Evolutionary conservation across 1,140 invertebrate genomes (phyloP).

Genomic region (Atta colombica): DNA sequence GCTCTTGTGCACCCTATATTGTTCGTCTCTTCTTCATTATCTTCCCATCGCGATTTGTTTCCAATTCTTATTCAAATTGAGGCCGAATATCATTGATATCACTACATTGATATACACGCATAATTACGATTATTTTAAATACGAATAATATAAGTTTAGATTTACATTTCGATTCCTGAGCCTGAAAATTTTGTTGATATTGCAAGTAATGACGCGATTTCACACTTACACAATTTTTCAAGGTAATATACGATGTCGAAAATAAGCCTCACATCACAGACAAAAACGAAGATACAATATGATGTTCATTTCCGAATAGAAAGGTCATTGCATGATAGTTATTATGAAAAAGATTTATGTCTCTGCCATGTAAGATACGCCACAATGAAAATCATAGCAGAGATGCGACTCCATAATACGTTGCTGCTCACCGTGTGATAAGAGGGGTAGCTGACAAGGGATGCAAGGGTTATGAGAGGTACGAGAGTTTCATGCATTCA

Average conservation of each 20-base stretch:
- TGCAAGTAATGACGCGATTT: conserved; percentile 28
- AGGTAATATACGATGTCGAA: conserved; percentile 2
- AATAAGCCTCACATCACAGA: conserved; percentile 30
- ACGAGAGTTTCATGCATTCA: conserved; percentile 87
- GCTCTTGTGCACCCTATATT: conserved; percentile 49
- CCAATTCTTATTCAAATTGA: conserved; percentile 37
- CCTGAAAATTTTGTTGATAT: conserved; percentile 36
- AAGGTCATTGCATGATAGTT: conserved; percentile 11
- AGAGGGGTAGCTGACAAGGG: conserved; percentile 70
- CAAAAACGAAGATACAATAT: conserved; percentile 6
- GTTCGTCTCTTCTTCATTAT: conserved; percentile 45
- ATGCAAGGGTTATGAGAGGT: conserved; percentile 84
- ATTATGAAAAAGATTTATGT: conserved; percentile 21
- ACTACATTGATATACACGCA: conserved; percentile 16
- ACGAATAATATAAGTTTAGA: conserved; percentile 20
- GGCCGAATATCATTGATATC: neutral
- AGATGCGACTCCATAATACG: conserved; percentile 70
- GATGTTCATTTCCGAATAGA: conserved; percentile 22
- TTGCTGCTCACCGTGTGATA: conserved; percentile 79
- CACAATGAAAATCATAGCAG: conserved; percentile 58
- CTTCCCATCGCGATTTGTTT: conserved; percentile 49
- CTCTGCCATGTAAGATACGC: conserved; percentile 49
- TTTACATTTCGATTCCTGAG: conserved; percentile 27
- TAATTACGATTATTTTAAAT: conserved; percentile 1
- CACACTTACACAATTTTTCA: conserved; percentile 20